Conservation (phyloP, 1,140 invertebrate genomes). For the Drosophila biarmipes region DNA sequence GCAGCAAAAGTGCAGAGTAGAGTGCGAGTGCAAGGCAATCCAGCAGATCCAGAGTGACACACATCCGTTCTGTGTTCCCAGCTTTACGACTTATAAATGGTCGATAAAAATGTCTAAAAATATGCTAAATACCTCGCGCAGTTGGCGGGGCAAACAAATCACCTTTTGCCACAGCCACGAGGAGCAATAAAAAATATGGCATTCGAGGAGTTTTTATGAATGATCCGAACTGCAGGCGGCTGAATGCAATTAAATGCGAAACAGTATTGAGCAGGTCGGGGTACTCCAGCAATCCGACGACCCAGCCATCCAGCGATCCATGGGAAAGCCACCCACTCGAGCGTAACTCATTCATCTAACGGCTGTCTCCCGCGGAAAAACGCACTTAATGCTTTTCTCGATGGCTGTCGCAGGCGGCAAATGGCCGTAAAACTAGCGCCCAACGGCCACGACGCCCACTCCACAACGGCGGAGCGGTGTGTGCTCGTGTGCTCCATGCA, state of each 20-base stretch:
- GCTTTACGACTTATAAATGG: slow-evolving; percentile 64
- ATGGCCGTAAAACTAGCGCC: slow-evolving; percentile 37
- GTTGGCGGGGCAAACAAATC: slow-evolving; percentile 31
- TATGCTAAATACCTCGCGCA: slow-evolving; percentile 53
- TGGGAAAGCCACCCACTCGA: slow-evolving; percentile 41
- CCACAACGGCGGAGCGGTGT: slow-evolving; percentile 20
- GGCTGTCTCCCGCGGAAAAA: slow-evolving; percentile 25
- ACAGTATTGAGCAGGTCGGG: slow-evolving; percentile 42
- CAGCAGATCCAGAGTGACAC: slow-evolving; percentile 43
- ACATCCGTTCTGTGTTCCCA: slow-evolving; percentile 40
- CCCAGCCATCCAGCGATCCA: slow-evolving; percentile 17
- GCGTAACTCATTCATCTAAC: slow-evolving; percentile 39
- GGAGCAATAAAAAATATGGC: slow-evolving; percentile 46
- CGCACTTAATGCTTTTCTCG: slow-evolving; percentile 25
- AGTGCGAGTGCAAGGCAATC: not conserved
- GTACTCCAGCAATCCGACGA: slow-evolving; percentile 12
- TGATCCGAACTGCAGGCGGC: slow-evolving; percentile 55
- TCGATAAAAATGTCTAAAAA: slow-evolving; percentile 65
- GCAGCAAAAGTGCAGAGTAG: slow-evolving; percentile 10
- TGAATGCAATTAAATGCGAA: slow-evolving; percentile 34
- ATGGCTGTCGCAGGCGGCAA: slow-evolving; percentile 43
- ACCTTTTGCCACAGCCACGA: slow-evolving; percentile 28
- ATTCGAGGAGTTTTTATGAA: slow-evolving; percentile 55
- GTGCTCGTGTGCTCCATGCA: slow-evolving; percentile 7
- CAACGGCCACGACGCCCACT: slow-evolving; percentile 40